These are phyloP conservation scores for Hoplostethus mediterraneus DNA, from an alignment of 2,797 vertebrate genomes.

Conservation along the genomic window DNA sequence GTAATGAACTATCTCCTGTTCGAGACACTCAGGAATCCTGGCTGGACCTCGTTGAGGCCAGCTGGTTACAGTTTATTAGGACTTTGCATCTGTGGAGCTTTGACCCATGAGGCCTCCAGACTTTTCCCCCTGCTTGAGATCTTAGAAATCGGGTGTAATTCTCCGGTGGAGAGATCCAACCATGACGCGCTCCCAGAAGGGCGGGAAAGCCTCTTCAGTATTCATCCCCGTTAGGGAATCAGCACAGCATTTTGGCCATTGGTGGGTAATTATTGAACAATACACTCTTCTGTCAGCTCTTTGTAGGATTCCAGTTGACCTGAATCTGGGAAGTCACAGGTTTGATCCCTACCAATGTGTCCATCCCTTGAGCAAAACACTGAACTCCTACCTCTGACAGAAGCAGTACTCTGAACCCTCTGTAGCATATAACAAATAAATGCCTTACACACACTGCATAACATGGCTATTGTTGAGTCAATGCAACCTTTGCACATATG, in stretches of 20 bases:
- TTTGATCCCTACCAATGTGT: not conserved
- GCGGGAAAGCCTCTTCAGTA: constrained; percentile 29
- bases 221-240: constrained; percentile 18
- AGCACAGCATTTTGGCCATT: constrained; percentile 2
- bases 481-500: not conserved
- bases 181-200: constrained; percentile 9
- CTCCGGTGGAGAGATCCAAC: constrained; percentile 17
- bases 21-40: constrained; percentile 40
- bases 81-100: constrained; percentile 58
- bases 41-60: constrained; percentile 55
- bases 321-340: constrained; percentile 6
- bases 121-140: constrained; percentile 23
- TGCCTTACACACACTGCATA: not conserved
- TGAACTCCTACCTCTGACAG: too few species aligned
- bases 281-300: too few species aligned
- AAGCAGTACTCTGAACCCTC: not conserved
- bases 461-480: not conserved
- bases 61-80: constrained; percentile 64
- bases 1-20: constrained; percentile 39
- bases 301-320: too few species aligned
- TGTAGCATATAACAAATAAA: not conserved
- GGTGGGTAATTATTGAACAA: too few species aligned
- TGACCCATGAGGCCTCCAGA: constrained; percentile 55
- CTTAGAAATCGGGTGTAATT: constrained; percentile 32
- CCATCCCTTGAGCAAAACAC: not conserved